Base-by-base conservation (phyloP, 2,113 vertebrate genomes). In the Rhynchomys soricoides region DNA sequence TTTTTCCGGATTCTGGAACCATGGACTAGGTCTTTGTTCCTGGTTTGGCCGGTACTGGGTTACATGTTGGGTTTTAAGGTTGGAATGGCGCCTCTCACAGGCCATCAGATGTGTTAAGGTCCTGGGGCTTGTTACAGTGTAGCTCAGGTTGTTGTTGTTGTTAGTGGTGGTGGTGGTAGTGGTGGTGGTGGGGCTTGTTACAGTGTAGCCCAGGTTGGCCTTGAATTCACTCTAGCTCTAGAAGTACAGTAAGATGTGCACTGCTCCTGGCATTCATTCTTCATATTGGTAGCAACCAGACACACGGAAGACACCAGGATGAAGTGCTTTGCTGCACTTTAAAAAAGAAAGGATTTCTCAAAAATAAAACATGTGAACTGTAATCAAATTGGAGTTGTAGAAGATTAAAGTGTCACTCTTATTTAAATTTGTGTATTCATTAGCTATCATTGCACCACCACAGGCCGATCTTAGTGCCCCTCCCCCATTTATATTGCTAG, bases 341-440 rank as follows among this genome's bases (percentile, higher is more conserved):
- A 89, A 85, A 81, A 55, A 45, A 71, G 34, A 86, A 68, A 15
- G 29, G 26, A 4, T 68, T 68, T 48, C 62, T 50, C 68, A 62
- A 48, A 68, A 68, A 48, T 24, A 48, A 48, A 68, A 50, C 66
- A 29, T 52, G 86, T 57, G 68, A 81, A 86, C 57, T 88, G 40
- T 29, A 48, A 50, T 45, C 13, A 90, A 88, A 78, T 73, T 45
- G 40, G 17, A 68, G n/a, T 82, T 94, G 94, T 29, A 92, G 89
- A 94, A 92, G 75, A 79, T 95, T 79, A 91, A 86, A 86, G 34
- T 64, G 45, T 81, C n/a, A 50, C 1, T 13, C 9, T 79, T 86
- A 75, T 86, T 94, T 79, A 64, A 82, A 93, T 31, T 17, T 79
- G 70, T 79, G 71, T 74, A n/a, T 43, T 57, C 6, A 9, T 73